Evolutionary conservation across 2,888 invertebrate genomes (phyloP).

Genomic region (Mactromeris polynyma): DNA sequence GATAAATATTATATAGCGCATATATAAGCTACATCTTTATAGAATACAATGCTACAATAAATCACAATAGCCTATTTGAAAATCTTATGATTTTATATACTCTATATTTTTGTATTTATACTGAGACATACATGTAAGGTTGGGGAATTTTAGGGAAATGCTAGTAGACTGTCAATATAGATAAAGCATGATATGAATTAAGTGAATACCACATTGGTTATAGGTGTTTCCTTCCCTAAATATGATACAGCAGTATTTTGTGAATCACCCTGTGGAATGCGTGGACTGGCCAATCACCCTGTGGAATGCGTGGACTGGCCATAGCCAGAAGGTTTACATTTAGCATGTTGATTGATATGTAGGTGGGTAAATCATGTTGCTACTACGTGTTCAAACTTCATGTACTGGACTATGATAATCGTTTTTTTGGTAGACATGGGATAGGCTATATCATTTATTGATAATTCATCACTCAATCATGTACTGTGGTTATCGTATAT

Average conservation of each 20-base stretch:
- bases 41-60: no score
- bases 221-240: neutral
- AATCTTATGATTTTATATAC: no score
- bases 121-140: no score
- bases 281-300: neutral
- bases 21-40: no score
- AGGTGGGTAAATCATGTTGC: neutral
- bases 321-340: constrained; percentile 14
- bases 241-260: neutral
- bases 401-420: neutral
- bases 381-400: neutral
- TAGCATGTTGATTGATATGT: constrained; percentile 6
- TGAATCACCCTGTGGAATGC: neutral
- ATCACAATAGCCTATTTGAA: no score
- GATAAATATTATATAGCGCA: no score
- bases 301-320: constrained; percentile 4
- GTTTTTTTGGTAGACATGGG: neutral
- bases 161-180: neutral
- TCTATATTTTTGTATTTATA: no score
- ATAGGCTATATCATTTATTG: neutral
- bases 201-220: neutral
- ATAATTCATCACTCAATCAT: neutral
- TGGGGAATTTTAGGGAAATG: no score
- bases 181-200: neutral
- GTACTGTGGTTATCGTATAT: neutral